Base-by-base conservation (phyloP, 2,888 invertebrate genomes). In the Platerodrilus igneus region DNA sequence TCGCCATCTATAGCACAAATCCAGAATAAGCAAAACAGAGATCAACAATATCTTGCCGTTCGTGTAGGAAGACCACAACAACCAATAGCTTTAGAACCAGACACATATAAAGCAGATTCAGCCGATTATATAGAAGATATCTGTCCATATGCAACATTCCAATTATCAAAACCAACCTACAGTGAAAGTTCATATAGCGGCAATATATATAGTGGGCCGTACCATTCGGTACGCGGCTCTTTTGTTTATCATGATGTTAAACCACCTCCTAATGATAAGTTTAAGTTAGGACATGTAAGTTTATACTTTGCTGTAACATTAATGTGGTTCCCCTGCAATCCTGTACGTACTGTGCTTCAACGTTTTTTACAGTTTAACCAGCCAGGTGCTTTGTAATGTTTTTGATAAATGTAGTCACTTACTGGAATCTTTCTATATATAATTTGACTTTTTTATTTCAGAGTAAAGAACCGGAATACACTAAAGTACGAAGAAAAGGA, bases 61-160 rank as follows among this genome's bases (percentile, higher is more conserved):
- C 72, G 71, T 2, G 68, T 68, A 7, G 66, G 63, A 25, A 58
- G 66, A 30, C 60, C 55, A 4, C 60, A 59, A 20, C 69, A 68
- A 46, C 69, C 70, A 2, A 55, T 72, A 3, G 71, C 71, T 35
- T 69, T 71, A 33, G 77, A 77, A 56, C 69, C 74, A 45, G 67
- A 69, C 41, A 66, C 69, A 6, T 73, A 71, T 59, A 74, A 73
- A 56, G 64, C 71, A 2, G 71, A 68, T 43, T 67, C 68, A 3
- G 60, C 76, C 78, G 91, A 91, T 66, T 91, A 91, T 70, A 88
- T 90, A 61, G 91, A 91, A 71, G 91, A 92, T 63, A 90, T 91
- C 57, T 91, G 91, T 64, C 91, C 91, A 1, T 91, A 92, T 70
- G 91, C 91, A 37, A 92, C 91, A 29, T 92, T 91, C 69, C 91